phyloP scores from a whole-genome alignment of 2,113 vertebrate species.

The Marmota flaviventris region DNA sequence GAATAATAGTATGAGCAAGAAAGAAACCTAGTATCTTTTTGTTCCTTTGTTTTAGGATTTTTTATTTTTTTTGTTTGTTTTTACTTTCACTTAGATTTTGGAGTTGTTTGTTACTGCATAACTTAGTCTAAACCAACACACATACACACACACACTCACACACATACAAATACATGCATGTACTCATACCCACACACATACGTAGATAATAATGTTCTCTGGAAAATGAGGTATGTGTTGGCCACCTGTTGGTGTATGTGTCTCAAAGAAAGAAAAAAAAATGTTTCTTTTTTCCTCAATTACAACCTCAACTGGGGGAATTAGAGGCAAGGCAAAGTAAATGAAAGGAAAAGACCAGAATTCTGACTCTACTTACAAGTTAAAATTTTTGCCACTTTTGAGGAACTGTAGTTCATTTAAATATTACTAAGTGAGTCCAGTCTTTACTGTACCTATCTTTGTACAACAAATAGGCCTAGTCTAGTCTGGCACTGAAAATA shows the following conservation, averaged over 20 bases:
- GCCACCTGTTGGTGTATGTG: background rate
- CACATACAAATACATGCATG: background rate
- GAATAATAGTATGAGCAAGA: background rate
- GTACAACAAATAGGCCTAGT: background rate
- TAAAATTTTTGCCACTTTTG: background rate
- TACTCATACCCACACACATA: background rate
- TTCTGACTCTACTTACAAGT: background rate
- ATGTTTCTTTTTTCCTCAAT: background rate
- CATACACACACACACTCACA: background rate
- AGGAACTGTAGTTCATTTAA: background rate
- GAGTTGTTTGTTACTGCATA: slow-evolving; percentile 11
- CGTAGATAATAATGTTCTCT: background rate
- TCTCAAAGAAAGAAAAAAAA: background rate
- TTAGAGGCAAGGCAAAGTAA: background rate
- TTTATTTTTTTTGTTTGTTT: background rate
- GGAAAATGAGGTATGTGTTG: background rate
- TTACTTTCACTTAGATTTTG: background rate
- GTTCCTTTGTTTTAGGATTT: background rate
- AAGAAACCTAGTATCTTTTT: background rate
- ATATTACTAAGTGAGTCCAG: background rate
- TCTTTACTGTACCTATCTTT: background rate
- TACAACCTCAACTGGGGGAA: background rate
- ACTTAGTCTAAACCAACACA: background rate
- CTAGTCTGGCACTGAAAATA: background rate
- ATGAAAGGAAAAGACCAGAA: background rate